A percentile compares a stretch with the other conserved stretches of the same genome.
phyloP scores from a whole-genome alignment of 2,888 invertebrate species.

The Formica aserva region DNA sequence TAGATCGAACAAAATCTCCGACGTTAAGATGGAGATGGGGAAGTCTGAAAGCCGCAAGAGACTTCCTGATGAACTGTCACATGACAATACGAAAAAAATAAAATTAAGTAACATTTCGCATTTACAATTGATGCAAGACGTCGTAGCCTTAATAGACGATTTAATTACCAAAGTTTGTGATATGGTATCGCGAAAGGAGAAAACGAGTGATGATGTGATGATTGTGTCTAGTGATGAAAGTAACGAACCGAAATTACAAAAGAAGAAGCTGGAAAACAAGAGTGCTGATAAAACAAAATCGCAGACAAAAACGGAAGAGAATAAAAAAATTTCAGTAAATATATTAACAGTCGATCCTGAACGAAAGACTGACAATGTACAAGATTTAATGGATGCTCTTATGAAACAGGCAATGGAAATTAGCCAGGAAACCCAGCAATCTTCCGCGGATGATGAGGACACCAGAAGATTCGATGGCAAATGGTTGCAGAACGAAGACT shows the following conservation, averaged over 20 bases:
- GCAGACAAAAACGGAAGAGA: conserved; percentile 55
- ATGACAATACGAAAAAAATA: conserved; percentile 77
- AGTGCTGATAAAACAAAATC: conserved; percentile 49
- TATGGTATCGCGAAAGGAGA: conserved; percentile 72
- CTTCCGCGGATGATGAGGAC: conserved; percentile 78
- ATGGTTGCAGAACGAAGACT: conserved; percentile 79
- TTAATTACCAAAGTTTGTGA: conserved; percentile 83
- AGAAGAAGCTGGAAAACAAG: conserved; percentile 53
- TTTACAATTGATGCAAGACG: conserved; percentile 84
- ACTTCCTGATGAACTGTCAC: conserved; percentile 62
- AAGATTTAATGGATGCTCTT: conserved; percentile 86
- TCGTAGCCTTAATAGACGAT: conserved; percentile 83
- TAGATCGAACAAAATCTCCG: conserved; percentile 62
- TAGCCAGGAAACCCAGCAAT: conserved; percentile 75
- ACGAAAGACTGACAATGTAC: conserved; percentile 79
- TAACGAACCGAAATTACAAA: conserved; percentile 74
- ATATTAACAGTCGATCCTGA: conserved; percentile 53
- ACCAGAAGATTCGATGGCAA: conserved; percentile 80
- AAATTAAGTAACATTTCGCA: conserved; percentile 81
- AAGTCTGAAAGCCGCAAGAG: conserved; percentile 78
- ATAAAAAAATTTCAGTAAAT: conserved; percentile 47
- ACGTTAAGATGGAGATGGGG: conserved; percentile 55
- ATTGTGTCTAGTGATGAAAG: conserved; percentile 81
- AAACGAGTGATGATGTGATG: conserved; percentile 76
- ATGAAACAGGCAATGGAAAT: conserved; percentile 86